Evolutionary conservation across 2,888 invertebrate genomes (phyloP).

Genomic region (Napeogenes sylphis): DNA sequence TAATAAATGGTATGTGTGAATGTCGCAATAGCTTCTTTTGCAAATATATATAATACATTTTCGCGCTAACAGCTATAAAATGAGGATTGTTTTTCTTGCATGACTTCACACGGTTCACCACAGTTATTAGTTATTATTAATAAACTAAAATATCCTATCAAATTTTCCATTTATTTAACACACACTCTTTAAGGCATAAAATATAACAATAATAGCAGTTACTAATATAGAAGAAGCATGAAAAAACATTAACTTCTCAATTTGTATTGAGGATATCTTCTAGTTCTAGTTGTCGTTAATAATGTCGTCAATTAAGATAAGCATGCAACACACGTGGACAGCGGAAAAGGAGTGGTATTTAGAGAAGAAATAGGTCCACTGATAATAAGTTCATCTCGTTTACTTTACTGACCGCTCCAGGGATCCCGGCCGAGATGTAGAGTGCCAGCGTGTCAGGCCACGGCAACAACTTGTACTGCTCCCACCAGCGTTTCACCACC

Average conservation of each 20-base stretch:
- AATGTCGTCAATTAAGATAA: too few relatives aligned
- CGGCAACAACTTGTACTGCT: slow-evolving; percentile 93
- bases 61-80: slow-evolving; percentile 13
- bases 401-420: slow-evolving; percentile 88
- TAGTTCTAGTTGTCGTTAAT: too few relatives aligned
- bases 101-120: slow-evolving; percentile 9
- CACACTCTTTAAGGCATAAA: too few relatives aligned
- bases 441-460: slow-evolving; percentile 96
- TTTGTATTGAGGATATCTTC: too few relatives aligned
- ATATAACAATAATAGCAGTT: too few relatives aligned
- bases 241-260: too few relatives aligned
- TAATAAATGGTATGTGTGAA: slow-evolving; percentile 4
- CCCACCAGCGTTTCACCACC: slow-evolving; percentile 97
- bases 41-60: slow-evolving; percentile 10
- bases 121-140: neutral
- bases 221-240: too few relatives aligned
- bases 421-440: slow-evolving; percentile 93
- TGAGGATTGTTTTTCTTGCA: slow-evolving; percentile 12
- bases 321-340: too few relatives aligned
- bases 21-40: slow-evolving; percentile 13
- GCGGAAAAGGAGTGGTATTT: neutral
- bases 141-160: too few relatives aligned
- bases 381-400: slow-evolving; percentile 36
- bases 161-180: neutral
- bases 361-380: slow-evolving; percentile 3